phyloP scores from a whole-genome alignment of 2,113 vertebrate species.

The Triplophysa dalaica region DNA sequence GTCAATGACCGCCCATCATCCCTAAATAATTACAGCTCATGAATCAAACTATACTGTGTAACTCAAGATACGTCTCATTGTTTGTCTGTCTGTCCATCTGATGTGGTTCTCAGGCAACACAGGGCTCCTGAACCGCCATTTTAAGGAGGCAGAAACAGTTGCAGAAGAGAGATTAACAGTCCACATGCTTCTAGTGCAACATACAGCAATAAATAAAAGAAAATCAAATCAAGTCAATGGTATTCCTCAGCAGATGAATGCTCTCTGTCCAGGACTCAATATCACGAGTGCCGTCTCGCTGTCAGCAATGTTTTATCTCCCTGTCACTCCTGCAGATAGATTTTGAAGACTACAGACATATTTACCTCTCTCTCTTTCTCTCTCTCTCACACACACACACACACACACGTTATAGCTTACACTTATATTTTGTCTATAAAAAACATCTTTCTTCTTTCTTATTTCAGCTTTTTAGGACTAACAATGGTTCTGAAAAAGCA shows the following conservation, averaged over 20 bases:
- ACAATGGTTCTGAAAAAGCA: too few species aligned
- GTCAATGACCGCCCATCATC: too few species aligned
- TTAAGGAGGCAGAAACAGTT: constrained; percentile 45
- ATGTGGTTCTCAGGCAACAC: too few species aligned
- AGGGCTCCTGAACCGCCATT: constrained; percentile 19
- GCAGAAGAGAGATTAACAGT: constrained; percentile 59
- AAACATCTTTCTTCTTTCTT: too few species aligned
- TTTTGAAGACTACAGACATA: constrained; percentile 65
- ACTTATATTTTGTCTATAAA: too few species aligned
- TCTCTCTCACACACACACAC: not conserved
- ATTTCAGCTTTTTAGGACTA: too few species aligned
- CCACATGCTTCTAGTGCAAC: constrained; percentile 45
- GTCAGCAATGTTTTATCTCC: constrained; percentile 71
- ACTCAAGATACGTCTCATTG: constrained; percentile 3
- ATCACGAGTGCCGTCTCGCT: constrained; percentile 68
- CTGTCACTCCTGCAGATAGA: constrained; percentile 64
- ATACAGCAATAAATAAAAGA: constrained; percentile 59
- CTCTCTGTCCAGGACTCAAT: constrained; percentile 70
- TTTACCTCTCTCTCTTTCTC: constrained; percentile 53
- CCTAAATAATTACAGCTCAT: too few species aligned
- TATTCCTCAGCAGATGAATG: constrained; percentile 65
- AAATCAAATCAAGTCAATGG: constrained; percentile 59
- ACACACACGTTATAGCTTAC: too few species aligned
- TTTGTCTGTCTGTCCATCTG: not conserved
- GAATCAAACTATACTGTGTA: not conserved